A percentile compares a stretch with the other conserved stretches of the same genome.
phyloP scores from a whole-genome alignment of 2,113 vertebrate species.

The Ciconia boyciana region DNA sequence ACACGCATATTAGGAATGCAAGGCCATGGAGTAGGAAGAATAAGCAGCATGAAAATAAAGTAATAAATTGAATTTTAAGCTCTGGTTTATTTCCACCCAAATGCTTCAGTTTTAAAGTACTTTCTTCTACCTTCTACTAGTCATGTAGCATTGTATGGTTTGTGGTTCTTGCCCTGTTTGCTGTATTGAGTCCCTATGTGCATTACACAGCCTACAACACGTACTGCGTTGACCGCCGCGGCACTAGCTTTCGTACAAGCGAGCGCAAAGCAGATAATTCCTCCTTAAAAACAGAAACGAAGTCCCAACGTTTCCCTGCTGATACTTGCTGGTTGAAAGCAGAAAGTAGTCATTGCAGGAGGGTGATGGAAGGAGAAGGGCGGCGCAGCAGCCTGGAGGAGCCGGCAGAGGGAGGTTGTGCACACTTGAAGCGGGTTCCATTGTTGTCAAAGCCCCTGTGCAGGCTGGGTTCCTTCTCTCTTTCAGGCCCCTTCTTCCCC shows the following conservation, averaged over 20 bases:
- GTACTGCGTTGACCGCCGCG: fast-evolving
- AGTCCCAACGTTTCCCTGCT: fast-evolving
- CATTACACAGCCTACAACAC: background rate
- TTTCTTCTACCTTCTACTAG: background rate
- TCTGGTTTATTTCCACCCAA: background rate
- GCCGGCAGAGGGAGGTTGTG: conserved; percentile 82
- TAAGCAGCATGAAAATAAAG: background rate
- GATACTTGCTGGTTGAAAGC: background rate
- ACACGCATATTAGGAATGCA: background rate
- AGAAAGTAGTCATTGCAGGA: background rate
- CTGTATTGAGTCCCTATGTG: fast-evolving
- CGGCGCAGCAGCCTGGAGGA: background rate
- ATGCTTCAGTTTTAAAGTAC: background rate
- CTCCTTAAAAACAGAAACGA: background rate
- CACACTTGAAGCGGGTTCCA: background rate
- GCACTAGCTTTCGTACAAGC: background rate
- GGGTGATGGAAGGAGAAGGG: background rate
- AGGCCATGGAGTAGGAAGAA: background rate
- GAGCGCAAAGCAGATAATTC: fast-evolving
- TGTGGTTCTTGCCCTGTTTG: background rate
- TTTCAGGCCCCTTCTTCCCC: background rate
- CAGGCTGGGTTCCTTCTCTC: background rate
- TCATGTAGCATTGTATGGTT: fast-evolving
- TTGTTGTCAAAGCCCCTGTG: conserved; percentile 18
- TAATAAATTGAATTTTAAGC: background rate